Evolutionary conservation across 2,888 invertebrate species (phyloP), one percentile per base, ranked within the genome.

Genomic region (Protula sp.): DNA sequence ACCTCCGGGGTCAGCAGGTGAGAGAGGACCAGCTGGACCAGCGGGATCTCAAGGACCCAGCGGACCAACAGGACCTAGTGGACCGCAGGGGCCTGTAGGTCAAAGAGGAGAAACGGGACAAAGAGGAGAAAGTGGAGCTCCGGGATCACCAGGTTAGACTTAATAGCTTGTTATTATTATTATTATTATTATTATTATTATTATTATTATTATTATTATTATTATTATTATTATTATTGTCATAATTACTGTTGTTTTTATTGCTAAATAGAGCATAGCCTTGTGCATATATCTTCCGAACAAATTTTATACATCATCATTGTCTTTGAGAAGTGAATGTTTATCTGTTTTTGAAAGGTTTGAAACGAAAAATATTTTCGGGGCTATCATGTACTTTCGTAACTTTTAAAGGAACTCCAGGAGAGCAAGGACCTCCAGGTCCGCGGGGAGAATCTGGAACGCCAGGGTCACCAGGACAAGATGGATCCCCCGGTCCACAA

Each of bases 351-450:
- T n/a, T n/a, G n/a, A n/a, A n/a, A n/a, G n/a, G n/a, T n/a, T n/a
- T n/a, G n/a, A n/a, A n/a, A n/a, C n/a, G n/a, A n/a, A n/a, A n/a
- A n/a, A n/a, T n/a, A n/a, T n/a, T n/a, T n/a, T n/a, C n/a, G n/a
- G n/a, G n/a, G n/a, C n/a, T n/a, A n/a, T n/a, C n/a, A n/a, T n/a
- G n/a, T n/a, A n/a, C n/a, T n/a, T n/a, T n/a, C n/a, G n/a, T n/a
- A n/a, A n/a, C n/a, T n/a, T n/a, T n/a, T n/a, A n/a, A n/a, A 22
- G 64, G 64, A 31, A 26, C 52, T 14, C 47, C 47, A 29, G 64
- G 64, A 30, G 14, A 24, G 9, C 30, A 51, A 24, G 61, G 60
- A 24, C 9, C 47, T 30, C 22, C 47, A 29, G 63, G 63, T 14
- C 31, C 48, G 22, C 19, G 38, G 29, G 63, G 63, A 22, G 9